These are phyloP conservation scores for Tamandua tetradactyla DNA, from an alignment of 2,797 vertebrate species.

Conservation along the genomic window DNA sequence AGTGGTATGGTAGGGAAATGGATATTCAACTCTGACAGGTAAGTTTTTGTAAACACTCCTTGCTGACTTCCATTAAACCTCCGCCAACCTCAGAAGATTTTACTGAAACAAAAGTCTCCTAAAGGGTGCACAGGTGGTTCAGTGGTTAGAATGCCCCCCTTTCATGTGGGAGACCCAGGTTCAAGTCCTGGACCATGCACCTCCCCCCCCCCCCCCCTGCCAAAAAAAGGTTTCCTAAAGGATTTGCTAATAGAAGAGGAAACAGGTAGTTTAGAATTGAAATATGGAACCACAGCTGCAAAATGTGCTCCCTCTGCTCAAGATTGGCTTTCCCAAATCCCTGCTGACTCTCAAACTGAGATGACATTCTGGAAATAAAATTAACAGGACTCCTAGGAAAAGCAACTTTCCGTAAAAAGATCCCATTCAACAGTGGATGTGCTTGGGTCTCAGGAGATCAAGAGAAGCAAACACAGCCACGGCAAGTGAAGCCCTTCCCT, in stretches of 20 bases:
- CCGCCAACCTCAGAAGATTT: not conserved
- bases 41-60: accelerated
- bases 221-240: too few relatives aligned
- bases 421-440: not conserved
- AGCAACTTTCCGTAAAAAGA: not conserved
- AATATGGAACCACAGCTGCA: not conserved
- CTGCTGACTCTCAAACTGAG: not conserved
- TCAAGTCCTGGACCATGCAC: too few relatives aligned
- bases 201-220: too few relatives aligned
- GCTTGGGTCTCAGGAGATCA: not conserved
- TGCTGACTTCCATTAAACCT: not conserved
- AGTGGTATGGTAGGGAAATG: not conserved
- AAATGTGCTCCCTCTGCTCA: not conserved
- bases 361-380: not conserved
- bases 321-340: not conserved
- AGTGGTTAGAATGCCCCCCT: too few relatives aligned
- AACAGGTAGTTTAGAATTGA: not conserved
- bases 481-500: not conserved
- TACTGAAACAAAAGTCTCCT: not conserved
- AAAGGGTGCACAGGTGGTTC: too few relatives aligned
- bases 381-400: not conserved
- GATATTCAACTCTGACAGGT: not conserved
- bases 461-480: not conserved
- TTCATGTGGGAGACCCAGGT: too few relatives aligned
- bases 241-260: not conserved